Percentiles rank a stretch among this genome's conserved stretches.
Evolutionary conservation across 1,140 invertebrate genomes (phyloP).

Genomic region (Hyphantria cunea): DNA sequence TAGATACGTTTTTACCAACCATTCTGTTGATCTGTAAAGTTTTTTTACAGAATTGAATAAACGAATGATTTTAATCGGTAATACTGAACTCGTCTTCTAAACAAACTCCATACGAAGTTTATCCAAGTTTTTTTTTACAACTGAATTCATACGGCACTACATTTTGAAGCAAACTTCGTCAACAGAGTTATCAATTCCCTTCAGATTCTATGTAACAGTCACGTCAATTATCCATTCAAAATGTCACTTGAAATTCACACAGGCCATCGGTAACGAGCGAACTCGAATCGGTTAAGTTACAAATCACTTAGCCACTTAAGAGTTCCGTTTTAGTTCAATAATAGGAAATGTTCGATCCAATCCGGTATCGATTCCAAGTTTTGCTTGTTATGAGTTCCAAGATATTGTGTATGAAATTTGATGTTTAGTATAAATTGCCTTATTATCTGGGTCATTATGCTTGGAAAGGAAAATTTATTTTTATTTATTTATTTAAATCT

Average conservation of each 20-base stretch:
- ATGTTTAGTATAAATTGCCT: not conserved
- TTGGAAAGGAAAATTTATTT: not conserved
- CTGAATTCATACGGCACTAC: not conserved
- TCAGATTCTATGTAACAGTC: not conserved
- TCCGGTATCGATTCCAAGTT: conserved; percentile 3
- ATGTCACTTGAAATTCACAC: conserved; percentile 1
- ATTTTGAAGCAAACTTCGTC: not conserved
- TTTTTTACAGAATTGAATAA: too few species aligned
- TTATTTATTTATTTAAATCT: too few species aligned
- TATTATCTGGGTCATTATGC: not conserved
- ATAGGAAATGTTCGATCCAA: conserved; percentile 16
- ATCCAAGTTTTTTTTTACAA: too few species aligned
- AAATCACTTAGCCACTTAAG: conserved; percentile 13
- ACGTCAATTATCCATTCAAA: conserved; percentile 2
- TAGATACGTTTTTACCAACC: not conserved
- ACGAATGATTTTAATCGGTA: not conserved
- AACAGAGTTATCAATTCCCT: not conserved
- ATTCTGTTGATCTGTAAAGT: not conserved
- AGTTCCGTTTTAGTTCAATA: conserved; percentile 11
- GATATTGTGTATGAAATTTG: not conserved
- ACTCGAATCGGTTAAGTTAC: conserved; percentile 17
- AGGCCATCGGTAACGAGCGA: conserved; percentile 14
- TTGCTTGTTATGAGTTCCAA: conserved; percentile 5
- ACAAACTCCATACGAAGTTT: too few species aligned
- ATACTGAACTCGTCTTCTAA: not conserved